These are phyloP conservation scores for Cantharis flavilabris DNA, from an alignment of 2,888 invertebrate genomes.

Conservation along the genomic window DNA sequence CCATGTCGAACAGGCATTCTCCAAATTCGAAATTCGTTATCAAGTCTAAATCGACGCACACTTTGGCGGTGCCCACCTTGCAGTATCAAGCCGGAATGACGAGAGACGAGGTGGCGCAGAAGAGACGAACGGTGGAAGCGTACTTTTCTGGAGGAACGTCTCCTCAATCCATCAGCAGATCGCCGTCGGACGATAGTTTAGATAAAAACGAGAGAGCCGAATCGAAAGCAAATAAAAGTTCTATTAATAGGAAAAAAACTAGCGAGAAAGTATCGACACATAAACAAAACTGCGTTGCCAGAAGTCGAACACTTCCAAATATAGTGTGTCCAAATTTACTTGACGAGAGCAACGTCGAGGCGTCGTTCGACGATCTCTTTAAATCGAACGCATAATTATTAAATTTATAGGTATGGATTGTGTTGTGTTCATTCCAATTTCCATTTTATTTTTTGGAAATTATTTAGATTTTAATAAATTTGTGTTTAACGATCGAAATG, in stretches of 20 bases:
- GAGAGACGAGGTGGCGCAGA: constrained; percentile 69
- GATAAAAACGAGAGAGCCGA: constrained; percentile 22
- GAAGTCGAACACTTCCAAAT: constrained; percentile 79
- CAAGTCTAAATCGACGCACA: constrained; percentile 76
- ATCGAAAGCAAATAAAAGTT: constrained; percentile 35
- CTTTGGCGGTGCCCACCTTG: constrained; percentile 70
- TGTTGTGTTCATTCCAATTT: constrained; percentile 22
- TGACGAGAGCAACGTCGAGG: constrained; percentile 83
- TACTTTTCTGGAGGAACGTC: constrained; percentile 65
- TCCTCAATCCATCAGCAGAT: constrained; percentile 43
- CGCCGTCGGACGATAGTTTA: constrained; percentile 35
- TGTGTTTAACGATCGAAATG: not conserved
- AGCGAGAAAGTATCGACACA: constrained; percentile 57
- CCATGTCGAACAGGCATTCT: constrained; percentile 52
- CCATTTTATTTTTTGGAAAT: constrained; percentile 6
- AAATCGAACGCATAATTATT: constrained; percentile 47
- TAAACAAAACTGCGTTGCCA: constrained; percentile 59
- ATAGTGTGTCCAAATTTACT: constrained; percentile 67
- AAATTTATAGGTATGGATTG: constrained; percentile 10
- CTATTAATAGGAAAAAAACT: constrained; percentile 57
- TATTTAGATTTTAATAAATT: constrained; percentile 11
- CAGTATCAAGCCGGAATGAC: constrained; percentile 78
- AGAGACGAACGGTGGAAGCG: constrained; percentile 74
- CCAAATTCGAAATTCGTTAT: constrained; percentile 55
- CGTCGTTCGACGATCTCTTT: constrained; percentile 87